Evolutionary conservation across 2,113 vertebrate genomes (phyloP).

Genomic region (Dicaeum eximium): DNA sequence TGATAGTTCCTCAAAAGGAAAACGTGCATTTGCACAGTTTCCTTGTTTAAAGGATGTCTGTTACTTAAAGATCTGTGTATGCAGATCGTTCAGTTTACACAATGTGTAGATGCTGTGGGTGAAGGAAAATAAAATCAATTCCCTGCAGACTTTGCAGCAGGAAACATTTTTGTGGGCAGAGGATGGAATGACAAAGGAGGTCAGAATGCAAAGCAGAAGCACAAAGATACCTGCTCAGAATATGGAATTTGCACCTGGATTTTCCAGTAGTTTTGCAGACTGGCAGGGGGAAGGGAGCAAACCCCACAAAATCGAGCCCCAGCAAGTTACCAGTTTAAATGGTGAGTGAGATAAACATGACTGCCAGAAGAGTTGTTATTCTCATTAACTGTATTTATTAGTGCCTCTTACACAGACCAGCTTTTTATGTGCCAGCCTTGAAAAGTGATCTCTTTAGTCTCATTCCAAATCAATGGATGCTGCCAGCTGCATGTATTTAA

Average conservation of each 20-base stretch:
- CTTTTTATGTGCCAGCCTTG: not conserved
- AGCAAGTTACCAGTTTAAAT: not conserved
- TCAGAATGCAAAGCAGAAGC: not conserved
- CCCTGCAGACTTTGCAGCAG: not conserved
- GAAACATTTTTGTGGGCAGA: not conserved
- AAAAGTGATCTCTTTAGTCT: not conserved
- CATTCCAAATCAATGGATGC: not conserved
- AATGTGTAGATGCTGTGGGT: not conserved
- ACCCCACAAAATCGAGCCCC: not conserved
- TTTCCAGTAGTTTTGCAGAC: not conserved
- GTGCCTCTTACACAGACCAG: not conserved
- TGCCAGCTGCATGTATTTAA: not conserved
- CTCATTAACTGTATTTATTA: not conserved
- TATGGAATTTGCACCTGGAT: not conserved
- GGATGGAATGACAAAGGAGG: not conserved
- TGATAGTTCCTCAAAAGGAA: not conserved
- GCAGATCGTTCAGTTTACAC: not conserved
- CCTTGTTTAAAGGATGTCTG: not conserved
- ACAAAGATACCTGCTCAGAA: not conserved
- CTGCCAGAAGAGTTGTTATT: not conserved
- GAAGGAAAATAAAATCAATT: not conserved
- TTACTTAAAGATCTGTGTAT: not conserved
- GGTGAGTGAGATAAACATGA: fast-evolving
- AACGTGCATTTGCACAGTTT: not conserved
- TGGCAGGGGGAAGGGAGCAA: not conserved